These are phyloP conservation scores for Brachyptera risi DNA, from an alignment of 2,888 invertebrate genomes.

Conservation along the genomic window DNA sequence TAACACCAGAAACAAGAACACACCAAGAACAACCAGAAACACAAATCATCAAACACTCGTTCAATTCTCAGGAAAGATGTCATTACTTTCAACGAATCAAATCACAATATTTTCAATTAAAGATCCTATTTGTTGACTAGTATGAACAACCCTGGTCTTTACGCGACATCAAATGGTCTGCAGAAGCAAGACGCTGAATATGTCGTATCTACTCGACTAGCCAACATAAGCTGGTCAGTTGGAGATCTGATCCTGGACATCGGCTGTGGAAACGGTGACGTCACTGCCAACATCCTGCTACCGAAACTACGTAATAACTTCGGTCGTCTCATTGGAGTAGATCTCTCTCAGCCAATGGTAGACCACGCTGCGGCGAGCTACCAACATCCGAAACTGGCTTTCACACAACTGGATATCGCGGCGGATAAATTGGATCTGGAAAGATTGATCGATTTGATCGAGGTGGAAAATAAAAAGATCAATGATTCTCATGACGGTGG, in stretches of 20 bases:
- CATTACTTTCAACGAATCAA: too few species aligned
- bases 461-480: not conserved
- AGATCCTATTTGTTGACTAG: too few species aligned
- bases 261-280: constrained; percentile 71
- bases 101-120: too few species aligned
- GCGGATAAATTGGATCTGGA: constrained; percentile 49
- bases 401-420: constrained; percentile 54
- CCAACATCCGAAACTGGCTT: constrained; percentile 44
- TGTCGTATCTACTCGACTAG: constrained; percentile 60
- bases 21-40: too few species aligned
- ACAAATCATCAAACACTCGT: too few species aligned
- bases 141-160: constrained; percentile 63
- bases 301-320: constrained; percentile 57
- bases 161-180: constrained; percentile 61
- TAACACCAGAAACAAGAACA: too few species aligned
- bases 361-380: constrained; percentile 46
- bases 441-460: constrained; percentile 37
- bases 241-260: constrained; percentile 53
- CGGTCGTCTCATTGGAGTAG: constrained; percentile 57
- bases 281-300: constrained; percentile 59
- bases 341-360: constrained; percentile 69
- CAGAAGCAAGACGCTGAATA: constrained; percentile 63
- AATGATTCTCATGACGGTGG: not conserved
- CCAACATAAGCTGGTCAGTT: constrained; percentile 40
- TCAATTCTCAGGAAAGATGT: too few species aligned